Evolutionary conservation across 2,113 vertebrate genomes (phyloP).

Genomic region (Gymnobelideus leadbeateri): DNA sequence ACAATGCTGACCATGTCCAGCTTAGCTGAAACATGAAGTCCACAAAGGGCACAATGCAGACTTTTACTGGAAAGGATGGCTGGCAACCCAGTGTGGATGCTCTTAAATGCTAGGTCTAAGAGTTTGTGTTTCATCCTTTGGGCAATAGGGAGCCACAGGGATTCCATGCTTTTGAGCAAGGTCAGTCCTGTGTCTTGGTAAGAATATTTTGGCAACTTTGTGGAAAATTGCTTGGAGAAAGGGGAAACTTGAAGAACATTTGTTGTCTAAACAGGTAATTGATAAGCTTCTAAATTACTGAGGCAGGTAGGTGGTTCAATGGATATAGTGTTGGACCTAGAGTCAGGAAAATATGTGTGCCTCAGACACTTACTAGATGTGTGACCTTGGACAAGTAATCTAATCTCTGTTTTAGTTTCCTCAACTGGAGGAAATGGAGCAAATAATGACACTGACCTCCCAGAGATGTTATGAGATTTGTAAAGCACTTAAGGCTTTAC

Average conservation of each 20-base stretch:
- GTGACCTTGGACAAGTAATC: too few species aligned
- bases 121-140: background rate
- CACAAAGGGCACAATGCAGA: background rate
- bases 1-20: background rate
- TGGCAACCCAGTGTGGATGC: background rate
- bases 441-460: background rate
- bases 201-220: background rate
- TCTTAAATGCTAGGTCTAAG: background rate
- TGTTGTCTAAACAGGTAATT: background rate
- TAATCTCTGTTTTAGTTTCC: background rate
- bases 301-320: too few species aligned
- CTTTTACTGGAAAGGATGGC: background rate
- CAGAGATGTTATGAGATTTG: background rate
- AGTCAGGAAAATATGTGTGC: background rate
- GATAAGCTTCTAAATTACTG: background rate
- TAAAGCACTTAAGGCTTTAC: too few species aligned
- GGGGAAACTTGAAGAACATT: background rate
- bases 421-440: background rate
- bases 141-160: background rate
- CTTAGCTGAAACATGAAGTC: background rate
- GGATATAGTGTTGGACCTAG: background rate
- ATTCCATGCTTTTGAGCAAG: background rate
- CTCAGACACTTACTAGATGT: background rate
- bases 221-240: background rate
- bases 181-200: background rate